Base-by-base conservation (phyloP, 2,888 invertebrate genomes). In the Dorcus parallelipipedus region DNA sequence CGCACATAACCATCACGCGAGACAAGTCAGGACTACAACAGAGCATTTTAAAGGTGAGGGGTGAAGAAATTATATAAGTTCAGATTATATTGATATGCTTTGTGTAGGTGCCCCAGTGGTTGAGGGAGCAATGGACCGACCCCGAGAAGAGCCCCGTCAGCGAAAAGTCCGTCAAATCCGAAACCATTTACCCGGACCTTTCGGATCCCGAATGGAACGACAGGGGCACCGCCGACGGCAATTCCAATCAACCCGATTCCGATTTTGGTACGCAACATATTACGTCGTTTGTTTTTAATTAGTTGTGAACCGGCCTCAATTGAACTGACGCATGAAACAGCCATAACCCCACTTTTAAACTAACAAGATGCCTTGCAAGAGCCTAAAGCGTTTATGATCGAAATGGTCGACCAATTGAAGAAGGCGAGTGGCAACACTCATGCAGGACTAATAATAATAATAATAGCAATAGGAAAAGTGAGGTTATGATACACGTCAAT, bases 1-100 rank as follows among this genome's bases (percentile, higher is more conserved):
- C 91, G 42, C 93, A 95, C 74, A 93, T 96, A 73, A 89, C 94
- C 71, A 85, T 92, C 14, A 87, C 92, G 0, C 85, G 94, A 67
- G 96, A 97, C 77, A 93, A 95, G 71, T 93, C 94, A 72, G 96
- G 93, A 3, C 78, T 92, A 43, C 92, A 93, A 72, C 92, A 93
- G 73, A 93, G 92, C 70, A 85, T 93, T 66, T 80, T 93, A 2
- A 93, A 91, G 81, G 91, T 90, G 69, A 61, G 59, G 47, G 6
- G 26, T 26, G 2, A 2, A 26, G 3, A 17, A 4, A 3, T 49
- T 49, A 1, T n/a, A 14, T 20, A 20, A 2, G 9, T 23, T 9
- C 4, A 3, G 3, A 26, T 26, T 38, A 33, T 49, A 2, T 49
- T 2, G 14, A 14, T 14, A 7, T 6, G 26, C 40, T 7, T 43